Evolutionary conservation across 2,113 vertebrate species (phyloP).

Genomic region (Sarotherodon lohbergeri): DNA sequence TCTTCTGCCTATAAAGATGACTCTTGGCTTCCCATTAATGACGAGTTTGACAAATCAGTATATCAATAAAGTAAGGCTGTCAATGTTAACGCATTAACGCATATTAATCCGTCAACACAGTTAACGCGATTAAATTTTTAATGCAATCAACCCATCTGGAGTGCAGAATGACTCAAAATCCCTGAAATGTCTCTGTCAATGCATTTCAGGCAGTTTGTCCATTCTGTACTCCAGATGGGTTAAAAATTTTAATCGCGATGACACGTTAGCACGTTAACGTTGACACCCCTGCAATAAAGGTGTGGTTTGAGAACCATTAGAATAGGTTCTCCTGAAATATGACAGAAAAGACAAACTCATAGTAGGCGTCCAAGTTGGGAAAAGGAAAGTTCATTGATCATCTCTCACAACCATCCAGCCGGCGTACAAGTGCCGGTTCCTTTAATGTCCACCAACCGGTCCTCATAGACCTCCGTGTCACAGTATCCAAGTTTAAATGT

Average conservation of each 20-base stretch:
- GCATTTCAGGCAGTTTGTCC: accelerated
- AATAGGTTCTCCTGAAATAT: neutral
- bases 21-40: neutral
- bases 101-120: neutral
- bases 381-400: neutral
- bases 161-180: neutral
- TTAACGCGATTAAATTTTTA: accelerated
- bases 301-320: neutral
- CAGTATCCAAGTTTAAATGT: neutral
- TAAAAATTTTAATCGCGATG: accelerated
- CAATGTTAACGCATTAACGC: accelerated
- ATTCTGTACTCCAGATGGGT: neutral
- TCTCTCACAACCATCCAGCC: neutral
- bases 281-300: neutral
- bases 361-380: neutral
- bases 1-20: neutral
- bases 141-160: neutral
- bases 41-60: neutral
- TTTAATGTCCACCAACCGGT: neutral
- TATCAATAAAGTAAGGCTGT: neutral
- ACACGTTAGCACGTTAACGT: accelerated
- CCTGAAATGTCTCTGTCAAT: accelerated
- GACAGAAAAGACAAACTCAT: neutral
- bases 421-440: accelerated
- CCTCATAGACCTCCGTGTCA: no score